phyloP scores from a whole-genome alignment of 1,140 invertebrate species.

The Ditylenchus dipsaci region DNA sequence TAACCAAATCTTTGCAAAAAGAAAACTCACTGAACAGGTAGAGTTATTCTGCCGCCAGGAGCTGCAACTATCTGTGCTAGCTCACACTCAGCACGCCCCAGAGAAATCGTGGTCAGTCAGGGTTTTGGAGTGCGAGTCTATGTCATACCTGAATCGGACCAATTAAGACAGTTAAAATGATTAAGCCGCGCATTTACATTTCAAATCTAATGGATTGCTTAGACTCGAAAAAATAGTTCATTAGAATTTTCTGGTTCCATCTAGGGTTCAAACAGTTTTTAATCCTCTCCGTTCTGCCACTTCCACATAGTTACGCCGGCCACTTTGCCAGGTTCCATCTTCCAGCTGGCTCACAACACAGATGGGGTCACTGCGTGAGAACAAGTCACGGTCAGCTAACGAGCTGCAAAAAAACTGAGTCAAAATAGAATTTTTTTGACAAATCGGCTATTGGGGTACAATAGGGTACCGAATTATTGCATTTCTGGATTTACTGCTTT shows the following conservation, averaged over 20 bases:
- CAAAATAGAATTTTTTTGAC: no score
- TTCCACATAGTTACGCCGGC: conserved; percentile 27
- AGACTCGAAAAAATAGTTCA: conserved; percentile 64
- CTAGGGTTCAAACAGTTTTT: conserved; percentile 63
- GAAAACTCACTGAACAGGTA: neutral
- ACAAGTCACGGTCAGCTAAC: conserved; percentile 19
- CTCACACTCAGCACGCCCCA: conserved; percentile 61
- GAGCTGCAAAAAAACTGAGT: conserved; percentile 40
- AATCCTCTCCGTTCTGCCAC: conserved; percentile 62
- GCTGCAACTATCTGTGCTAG: conserved; percentile 62
- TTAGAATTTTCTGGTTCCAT: conserved; percentile 62
- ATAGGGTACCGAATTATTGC: no score
- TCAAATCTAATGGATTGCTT: conserved; percentile 59
- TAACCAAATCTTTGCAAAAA: no score
- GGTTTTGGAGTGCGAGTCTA: conserved; percentile 51
- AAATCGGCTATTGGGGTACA: no score
- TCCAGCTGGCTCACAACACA: conserved; percentile 20
- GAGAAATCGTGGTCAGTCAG: conserved; percentile 60
- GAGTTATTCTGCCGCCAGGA: neutral
- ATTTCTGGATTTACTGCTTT: no score
- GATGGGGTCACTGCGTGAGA: conserved; percentile 30
- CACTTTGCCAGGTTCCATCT: neutral
- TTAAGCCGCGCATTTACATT: conserved; percentile 51
- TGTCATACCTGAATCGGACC: conserved; percentile 55
- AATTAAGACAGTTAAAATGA: neutral